A percentile compares a stretch with the other conserved stretches of the same genome.
Conservation (phyloP, 2,888 invertebrate species). For the Frankliniella fusca region DNA sequence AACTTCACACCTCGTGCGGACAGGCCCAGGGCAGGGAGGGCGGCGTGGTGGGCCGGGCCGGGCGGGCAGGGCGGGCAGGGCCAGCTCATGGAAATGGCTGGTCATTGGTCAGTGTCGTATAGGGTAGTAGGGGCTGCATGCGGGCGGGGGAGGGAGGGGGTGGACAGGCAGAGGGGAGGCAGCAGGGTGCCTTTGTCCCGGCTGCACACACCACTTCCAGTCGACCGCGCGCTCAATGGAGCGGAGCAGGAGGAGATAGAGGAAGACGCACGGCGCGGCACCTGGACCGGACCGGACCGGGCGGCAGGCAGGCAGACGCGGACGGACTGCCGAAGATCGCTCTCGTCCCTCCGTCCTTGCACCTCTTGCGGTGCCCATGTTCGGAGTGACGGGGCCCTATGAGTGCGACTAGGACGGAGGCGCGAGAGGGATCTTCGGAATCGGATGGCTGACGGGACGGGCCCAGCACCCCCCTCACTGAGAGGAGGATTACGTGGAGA, state of each 20-base stretch:
- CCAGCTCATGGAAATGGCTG: not conserved
- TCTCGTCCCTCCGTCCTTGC: no score
- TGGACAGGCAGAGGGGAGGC: not conserved
- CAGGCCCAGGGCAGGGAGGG: no score
- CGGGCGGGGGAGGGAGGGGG: not conserved
- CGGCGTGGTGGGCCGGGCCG: no score
- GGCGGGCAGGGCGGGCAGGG: no score
- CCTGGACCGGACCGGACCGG: not conserved
- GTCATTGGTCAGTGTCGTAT: not conserved
- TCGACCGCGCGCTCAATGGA: not conserved
- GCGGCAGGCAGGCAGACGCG: not conserved
- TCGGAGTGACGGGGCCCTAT: no score
- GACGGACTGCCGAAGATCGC: not conserved
- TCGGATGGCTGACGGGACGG: no score
- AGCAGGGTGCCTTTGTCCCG: not conserved
- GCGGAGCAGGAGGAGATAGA: not conserved
- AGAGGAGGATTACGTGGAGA: no score
- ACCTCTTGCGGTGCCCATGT: no score
- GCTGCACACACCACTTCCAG: constrained; percentile 4
- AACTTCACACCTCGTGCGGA: no score
- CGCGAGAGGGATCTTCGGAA: no score
- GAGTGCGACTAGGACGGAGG: no score
- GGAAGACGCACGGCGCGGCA: not conserved
- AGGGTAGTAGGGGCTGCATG: not conserved
- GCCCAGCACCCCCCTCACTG: no score